phyloP scores from a whole-genome alignment of 2,888 invertebrate genomes.

The Suillia variegata region DNA sequence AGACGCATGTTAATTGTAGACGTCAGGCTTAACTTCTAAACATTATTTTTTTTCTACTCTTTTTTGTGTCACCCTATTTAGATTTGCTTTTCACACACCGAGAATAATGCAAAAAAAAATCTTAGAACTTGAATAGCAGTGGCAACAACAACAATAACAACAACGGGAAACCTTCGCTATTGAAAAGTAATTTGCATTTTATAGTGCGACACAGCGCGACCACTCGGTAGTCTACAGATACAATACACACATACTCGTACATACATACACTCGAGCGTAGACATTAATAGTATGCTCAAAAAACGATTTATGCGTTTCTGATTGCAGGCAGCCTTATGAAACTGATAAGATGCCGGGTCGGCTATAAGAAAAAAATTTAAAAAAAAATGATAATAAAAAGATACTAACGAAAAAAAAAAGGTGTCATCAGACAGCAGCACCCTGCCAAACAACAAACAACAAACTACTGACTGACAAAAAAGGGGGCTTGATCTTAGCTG shows the following conservation, averaged over 20 bases:
- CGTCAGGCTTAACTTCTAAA: neutral
- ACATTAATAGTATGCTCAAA: slow-evolving; percentile 27
- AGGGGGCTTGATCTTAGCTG: neutral
- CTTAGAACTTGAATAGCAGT: slow-evolving; percentile 15
- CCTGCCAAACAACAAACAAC: no score
- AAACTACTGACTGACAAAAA: no score
- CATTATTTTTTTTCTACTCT: neutral
- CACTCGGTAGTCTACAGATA: no score
- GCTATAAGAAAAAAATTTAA: no score
- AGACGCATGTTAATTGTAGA: neutral
- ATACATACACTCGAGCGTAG: slow-evolving; percentile 31
- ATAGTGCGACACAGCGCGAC: slow-evolving; percentile 14
- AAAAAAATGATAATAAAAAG: no score
- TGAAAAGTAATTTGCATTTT: slow-evolving; percentile 50
- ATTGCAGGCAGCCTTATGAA: slow-evolving; percentile 40
- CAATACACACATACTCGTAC: no score
- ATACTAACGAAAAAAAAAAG: neutral
- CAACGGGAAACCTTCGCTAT: no score
- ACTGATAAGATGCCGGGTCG: slow-evolving; percentile 32
- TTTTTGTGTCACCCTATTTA: neutral
- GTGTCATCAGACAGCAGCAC: neutral
- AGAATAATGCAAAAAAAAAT: slow-evolving; percentile 11
- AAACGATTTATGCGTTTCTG: slow-evolving; percentile 51
- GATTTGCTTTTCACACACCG: neutral
- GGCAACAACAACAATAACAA: no score